Base-by-base conservation (phyloP, 1,140 invertebrate genomes). In the Bombyx mandarina region DNA sequence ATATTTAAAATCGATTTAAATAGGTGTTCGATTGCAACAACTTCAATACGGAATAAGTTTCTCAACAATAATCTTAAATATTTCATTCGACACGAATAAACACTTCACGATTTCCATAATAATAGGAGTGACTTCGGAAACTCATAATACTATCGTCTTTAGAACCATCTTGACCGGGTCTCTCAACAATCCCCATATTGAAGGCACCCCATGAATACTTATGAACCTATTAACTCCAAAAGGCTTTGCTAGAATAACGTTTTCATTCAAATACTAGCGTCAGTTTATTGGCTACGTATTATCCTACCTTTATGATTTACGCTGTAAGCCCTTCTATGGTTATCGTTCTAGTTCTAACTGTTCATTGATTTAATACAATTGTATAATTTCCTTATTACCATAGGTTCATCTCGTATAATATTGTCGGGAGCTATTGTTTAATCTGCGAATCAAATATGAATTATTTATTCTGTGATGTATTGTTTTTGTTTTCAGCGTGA, bases 341-440 rank as follows among this genome's bases (percentile, higher is more conserved):
- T 64, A 67, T 66, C 64, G 60, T 52, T 58, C 56, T 62, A 60
- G 65, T 73, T 57, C 61, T 60, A 61, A 59, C 65, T 58, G 50
- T 26, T 12, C 58, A 63, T 57, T 70, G 69, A 74, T 72, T 74
- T 71, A 74, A 58, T 67, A 51, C 68, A 53, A 65, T 73, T 73
- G 67, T 75, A 55, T 47, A 47, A 53, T 49, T 58, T 43, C 54
- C 60, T 65, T 68, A 69, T 77, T 75, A 67, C 62, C 68, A 77
- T 74, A 72, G 58, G 53, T 44, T 66, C 63, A 65, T 73, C 69
- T 63, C 63, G 66, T 62, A 71, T 66, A 73, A 65, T 68, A 65
- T 67, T 65, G 49, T 61, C 48, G 52, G 55, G 63, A 60, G 47
- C 57, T 58, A 49, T 62, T 56, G 51, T 53, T 50, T 35, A 35